Evolutionary conservation across 2,797 vertebrate species (phyloP).

Genomic region (Phylloscopus collybita): DNA sequence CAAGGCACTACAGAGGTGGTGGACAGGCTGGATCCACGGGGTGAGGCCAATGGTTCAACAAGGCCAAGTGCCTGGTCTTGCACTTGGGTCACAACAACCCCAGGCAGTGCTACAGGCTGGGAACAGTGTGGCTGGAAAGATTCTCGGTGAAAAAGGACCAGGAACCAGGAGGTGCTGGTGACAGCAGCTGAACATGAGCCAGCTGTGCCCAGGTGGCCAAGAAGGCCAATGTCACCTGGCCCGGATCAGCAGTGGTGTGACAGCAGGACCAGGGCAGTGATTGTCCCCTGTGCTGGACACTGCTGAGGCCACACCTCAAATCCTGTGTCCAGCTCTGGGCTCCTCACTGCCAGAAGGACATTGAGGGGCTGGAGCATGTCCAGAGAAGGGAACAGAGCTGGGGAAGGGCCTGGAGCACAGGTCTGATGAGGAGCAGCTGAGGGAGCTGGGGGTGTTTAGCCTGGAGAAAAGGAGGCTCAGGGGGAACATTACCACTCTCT

Average conservation of each 20-base stretch:
- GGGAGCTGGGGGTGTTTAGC: rapidly evolving
- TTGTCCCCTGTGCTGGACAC: neutral
- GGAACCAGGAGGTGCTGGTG: neutral
- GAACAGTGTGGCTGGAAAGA: neutral
- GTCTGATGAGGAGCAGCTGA: neutral
- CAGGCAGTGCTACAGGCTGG: neutral
- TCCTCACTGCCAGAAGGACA: neutral
- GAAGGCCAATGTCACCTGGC: too few species aligned
- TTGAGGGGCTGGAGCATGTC: rapidly evolving
- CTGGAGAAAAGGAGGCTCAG: neutral
- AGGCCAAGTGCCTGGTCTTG: too few species aligned
- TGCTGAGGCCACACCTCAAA: rapidly evolving
- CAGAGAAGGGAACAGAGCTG: neutral
- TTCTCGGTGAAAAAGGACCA: neutral
- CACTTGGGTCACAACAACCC: neutral
- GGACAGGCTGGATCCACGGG: neutral
- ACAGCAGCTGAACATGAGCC: too few species aligned
- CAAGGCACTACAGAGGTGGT: neutral
- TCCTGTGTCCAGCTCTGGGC: neutral
- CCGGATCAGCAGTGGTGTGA: too few species aligned
- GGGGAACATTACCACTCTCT: too few species aligned
- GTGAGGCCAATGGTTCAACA: neutral
- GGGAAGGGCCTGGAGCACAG: neutral
- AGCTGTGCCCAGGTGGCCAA: too few species aligned
- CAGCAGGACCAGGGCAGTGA: neutral